Evolutionary conservation across 2,797 vertebrate species (phyloP).

Genomic region (Smutsia temminckii): DNA sequence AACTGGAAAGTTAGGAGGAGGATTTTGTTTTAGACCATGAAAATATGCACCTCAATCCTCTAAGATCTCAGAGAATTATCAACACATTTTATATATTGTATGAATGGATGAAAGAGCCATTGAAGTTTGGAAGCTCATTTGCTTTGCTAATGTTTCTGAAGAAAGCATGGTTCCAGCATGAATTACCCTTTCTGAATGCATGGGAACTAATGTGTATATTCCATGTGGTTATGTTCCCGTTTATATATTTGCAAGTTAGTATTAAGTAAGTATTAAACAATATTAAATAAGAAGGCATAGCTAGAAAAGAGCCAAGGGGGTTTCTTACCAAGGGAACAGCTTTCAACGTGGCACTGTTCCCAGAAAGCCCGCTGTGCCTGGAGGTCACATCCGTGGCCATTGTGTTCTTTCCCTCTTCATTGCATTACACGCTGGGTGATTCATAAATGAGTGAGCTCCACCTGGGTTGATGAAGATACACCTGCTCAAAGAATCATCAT

Average conservation of each 20-base stretch:
- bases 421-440: not conserved
- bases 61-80: not conserved
- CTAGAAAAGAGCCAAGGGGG: not conserved
- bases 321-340: not conserved
- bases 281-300: not conserved
- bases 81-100: not conserved
- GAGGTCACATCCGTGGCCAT: rapidly evolving
- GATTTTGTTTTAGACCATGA: not conserved
- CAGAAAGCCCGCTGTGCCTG: rapidly evolving
- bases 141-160: not conserved
- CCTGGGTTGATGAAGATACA: not conserved
- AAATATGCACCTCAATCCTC: not conserved
- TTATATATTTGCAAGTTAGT: not conserved
- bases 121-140: not conserved
- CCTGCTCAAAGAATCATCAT: not conserved
- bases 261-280: too few relatives aligned
- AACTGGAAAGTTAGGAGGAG: not conserved
- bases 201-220: too few relatives aligned
- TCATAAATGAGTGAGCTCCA: not conserved
- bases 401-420: not conserved
- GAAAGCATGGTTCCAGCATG: not conserved
- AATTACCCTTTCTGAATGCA: not conserved
- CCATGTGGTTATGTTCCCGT: not conserved
- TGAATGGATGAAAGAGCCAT: not conserved
- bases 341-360: not conserved